Conservation (phyloP, 2,113 vertebrate genomes). For the Zapus hudsonius region DNA sequence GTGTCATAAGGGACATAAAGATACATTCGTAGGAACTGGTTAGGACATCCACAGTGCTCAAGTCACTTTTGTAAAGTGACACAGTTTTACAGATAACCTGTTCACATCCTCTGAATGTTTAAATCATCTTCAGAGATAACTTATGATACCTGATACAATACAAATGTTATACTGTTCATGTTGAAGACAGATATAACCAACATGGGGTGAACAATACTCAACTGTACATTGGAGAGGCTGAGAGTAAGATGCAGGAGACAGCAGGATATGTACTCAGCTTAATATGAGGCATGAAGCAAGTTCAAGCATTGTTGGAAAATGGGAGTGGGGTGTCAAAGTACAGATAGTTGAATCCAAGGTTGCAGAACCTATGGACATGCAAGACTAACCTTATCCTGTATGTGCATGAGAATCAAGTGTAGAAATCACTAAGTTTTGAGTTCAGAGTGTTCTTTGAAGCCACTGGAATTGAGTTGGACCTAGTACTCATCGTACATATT, state of each 20-base stretch:
- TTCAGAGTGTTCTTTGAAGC: not conserved
- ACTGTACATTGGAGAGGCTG: not conserved
- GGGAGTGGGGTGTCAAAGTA: not conserved
- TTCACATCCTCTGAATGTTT: not conserved
- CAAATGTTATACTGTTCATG: not conserved
- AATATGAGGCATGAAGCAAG: not conserved
- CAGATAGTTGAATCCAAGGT: not conserved
- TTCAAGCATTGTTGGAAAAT: not conserved
- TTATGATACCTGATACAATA: not conserved
- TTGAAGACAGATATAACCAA: not conserved
- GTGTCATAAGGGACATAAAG: too few species aligned
- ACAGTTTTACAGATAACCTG: not conserved
- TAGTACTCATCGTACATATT: rapidly evolving
- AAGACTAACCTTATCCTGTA: not conserved
- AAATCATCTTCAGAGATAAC: not conserved
- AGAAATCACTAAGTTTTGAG: not conserved
- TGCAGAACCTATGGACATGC: not conserved
- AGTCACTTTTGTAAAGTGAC: not conserved
- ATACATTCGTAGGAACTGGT: not conserved
- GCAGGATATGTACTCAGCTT: too few species aligned
- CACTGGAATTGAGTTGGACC: not conserved
- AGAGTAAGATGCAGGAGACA: not conserved
- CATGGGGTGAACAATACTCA: not conserved
- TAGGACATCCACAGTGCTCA: not conserved
- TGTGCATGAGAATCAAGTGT: not conserved